These are phyloP conservation scores for Drosophila busckii DNA, from an alignment of 1,140 invertebrate species.

Conservation along the genomic window DNA sequence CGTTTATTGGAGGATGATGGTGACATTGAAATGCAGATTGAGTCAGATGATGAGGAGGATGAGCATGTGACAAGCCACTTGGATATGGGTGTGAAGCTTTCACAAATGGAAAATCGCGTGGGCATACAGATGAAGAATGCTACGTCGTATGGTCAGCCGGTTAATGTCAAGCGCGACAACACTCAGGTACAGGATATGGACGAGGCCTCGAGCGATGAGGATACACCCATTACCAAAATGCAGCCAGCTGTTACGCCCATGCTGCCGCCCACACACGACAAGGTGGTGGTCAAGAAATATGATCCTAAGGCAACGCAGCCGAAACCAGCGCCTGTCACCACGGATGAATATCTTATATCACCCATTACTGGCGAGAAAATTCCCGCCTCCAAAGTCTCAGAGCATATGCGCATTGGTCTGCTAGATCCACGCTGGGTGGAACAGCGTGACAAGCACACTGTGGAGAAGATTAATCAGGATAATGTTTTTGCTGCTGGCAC, in stretches of 20 bases:
- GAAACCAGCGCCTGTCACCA: constrained; percentile 80
- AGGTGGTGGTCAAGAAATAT: constrained; percentile 98
- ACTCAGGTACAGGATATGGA: constrained; percentile 92
- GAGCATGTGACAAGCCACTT: constrained; percentile 58
- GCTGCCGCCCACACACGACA: constrained; percentile 92
- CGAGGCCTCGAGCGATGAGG: constrained; percentile 90
- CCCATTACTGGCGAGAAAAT: constrained; percentile 99
- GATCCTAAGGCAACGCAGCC: constrained; percentile 91
- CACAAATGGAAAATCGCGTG: constrained; percentile 83
- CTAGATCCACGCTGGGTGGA: constrained; percentile 99
- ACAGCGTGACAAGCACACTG: constrained; percentile 92
- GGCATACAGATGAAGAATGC: constrained; percentile 79
- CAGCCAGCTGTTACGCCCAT: constrained; percentile 82
- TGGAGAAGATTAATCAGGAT: constrained; percentile 82
- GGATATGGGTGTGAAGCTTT: constrained; percentile 78
- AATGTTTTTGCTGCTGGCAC: constrained; percentile 88
- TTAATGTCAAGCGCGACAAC: constrained; percentile 77
- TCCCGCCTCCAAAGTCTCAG: constrained; percentile 96
- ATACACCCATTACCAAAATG: constrained; percentile 80
- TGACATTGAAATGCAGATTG: constrained; percentile 85
- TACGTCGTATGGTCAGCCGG: constrained; percentile 54
- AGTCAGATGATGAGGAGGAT: constrained; percentile 85
- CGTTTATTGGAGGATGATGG: constrained; percentile 79
- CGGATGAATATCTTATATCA: constrained; percentile 97
- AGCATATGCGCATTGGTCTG: constrained; percentile 98